phyloP scores from a whole-genome alignment of 2,888 invertebrate genomes.

The Scaptodrosophila latifasciaeformis region DNA sequence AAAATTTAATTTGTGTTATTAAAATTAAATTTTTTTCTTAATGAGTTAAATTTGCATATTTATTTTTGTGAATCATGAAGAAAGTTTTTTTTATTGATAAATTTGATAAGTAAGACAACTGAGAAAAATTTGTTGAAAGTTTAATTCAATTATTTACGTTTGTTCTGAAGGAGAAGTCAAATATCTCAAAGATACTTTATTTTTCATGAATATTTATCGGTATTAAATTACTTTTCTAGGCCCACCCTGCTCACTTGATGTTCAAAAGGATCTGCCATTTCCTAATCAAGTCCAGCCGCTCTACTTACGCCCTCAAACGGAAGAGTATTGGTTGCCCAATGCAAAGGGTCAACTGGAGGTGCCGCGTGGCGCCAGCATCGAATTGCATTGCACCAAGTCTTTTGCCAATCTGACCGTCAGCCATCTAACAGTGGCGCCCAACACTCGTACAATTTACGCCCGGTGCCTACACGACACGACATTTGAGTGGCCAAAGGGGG shows the following conservation, averaged over 20 bases:
- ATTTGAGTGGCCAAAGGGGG: slow-evolving; percentile 47
- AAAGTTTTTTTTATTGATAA: too few species aligned
- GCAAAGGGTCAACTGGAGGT: slow-evolving; percentile 58
- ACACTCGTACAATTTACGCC: slow-evolving; percentile 33
- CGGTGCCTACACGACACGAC: slow-evolving; percentile 53
- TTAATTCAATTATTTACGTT: too few species aligned
- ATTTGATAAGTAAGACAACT: too few species aligned
- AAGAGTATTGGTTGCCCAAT: slow-evolving; percentile 63
- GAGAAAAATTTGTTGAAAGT: too few species aligned
- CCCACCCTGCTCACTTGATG: slow-evolving; percentile 51
- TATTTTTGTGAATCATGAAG: too few species aligned
- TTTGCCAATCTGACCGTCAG: slow-evolving; percentile 33
- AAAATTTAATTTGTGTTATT: background rate
- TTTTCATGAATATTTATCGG: too few species aligned
- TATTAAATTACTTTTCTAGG: slow-evolving; percentile 8
- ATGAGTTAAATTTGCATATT: too few species aligned
- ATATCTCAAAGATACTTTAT: slow-evolving; percentile 1
- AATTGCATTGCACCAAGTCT: slow-evolving; percentile 62
- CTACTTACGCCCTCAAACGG: slow-evolving; percentile 75
- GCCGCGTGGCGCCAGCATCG: slow-evolving; percentile 56
- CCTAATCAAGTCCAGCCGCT: slow-evolving; percentile 80
- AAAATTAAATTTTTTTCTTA: background rate
- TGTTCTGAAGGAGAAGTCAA: slow-evolving; percentile 1
- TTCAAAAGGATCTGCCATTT: slow-evolving; percentile 68
- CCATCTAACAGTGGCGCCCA: slow-evolving; percentile 5